Conservation (phyloP, 2,797 vertebrate species). For the Urocyon cinereoargenteus region DNA sequence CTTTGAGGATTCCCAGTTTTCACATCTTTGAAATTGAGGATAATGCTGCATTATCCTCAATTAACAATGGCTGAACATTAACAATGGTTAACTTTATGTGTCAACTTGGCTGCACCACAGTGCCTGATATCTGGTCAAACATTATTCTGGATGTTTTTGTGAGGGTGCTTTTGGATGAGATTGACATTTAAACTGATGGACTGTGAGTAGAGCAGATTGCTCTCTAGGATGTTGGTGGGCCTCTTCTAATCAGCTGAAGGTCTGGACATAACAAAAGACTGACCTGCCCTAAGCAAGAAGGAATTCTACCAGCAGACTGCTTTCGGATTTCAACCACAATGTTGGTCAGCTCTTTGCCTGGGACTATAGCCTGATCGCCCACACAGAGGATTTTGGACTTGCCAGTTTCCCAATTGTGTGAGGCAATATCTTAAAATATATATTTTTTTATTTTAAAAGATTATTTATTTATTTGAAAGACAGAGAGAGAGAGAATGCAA, state of each 20-base stretch:
- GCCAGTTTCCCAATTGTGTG: neutral
- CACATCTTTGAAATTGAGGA: neutral
- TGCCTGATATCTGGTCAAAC: neutral
- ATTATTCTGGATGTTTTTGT: neutral
- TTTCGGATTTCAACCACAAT: neutral
- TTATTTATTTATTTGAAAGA: neutral
- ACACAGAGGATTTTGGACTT: neutral
- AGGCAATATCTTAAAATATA: neutral
- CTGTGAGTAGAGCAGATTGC: neutral
- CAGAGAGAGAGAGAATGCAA: neutral
- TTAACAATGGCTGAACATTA: too few species aligned
- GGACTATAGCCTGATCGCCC: neutral
- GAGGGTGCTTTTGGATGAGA: neutral
- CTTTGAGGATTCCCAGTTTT: neutral
- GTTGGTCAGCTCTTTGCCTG: neutral
- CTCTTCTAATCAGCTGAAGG: neutral
- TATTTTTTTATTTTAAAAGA: neutral
- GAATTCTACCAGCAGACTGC: neutral
- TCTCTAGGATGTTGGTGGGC: neutral
- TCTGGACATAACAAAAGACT: neutral
- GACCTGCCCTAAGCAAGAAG: neutral
- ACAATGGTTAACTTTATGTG: neutral
- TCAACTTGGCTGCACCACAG: neutral
- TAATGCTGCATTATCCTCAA: neutral
- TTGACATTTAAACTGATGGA: slow-evolving; percentile 11